Base-by-base conservation (phyloP, 1,140 invertebrate genomes). In the Drosophila sechellia region DNA sequence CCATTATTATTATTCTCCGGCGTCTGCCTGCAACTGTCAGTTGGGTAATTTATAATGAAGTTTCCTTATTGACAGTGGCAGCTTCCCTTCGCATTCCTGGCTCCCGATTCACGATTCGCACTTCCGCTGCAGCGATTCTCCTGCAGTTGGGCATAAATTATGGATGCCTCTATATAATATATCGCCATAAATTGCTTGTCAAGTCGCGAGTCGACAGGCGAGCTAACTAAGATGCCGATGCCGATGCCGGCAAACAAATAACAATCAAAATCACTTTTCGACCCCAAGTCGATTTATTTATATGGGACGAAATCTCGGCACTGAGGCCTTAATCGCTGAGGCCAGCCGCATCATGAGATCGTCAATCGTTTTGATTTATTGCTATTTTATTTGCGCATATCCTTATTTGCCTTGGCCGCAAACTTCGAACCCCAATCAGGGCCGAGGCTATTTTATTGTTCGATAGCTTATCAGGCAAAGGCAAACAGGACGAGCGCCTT, bases 341-440 rank as follows among this genome's bases (percentile, higher is more conserved):
- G 83, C 84, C 75, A 83, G 65, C 70, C 75, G 66, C 79, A 81
- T 78, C 75, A 73, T 83, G 79, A 80, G 85, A 89, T 89, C 80
- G 85, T 90, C 84, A 90, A 83, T 78, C 66, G 73, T 84, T 89
- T 90, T 89, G 84, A 89, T 89, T 89, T 89, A 89, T 89, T 89
- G 85, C 84, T 66, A 71, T 84, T 90, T 89, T 89, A 89, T 89
- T 89, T 89, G 84, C 84, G 85, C 84, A 89, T 89, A 89, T 89
- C 85, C 84, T 78, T 90, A 84, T 89, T 80, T 84, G 69, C 60
- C 54, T 73, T 63, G 56, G 22, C 63, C 43, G 17, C 43, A 58
- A 63, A 63, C 57, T 65, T 64, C 45, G 55, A 31, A 53, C 20
- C 59, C 59, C 49, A 61, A 56, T 43, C 25, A 12, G 42, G 59